Evolutionary conservation across 2,113 vertebrate genomes (phyloP).

Genomic region (Corythaeola cristata): DNA sequence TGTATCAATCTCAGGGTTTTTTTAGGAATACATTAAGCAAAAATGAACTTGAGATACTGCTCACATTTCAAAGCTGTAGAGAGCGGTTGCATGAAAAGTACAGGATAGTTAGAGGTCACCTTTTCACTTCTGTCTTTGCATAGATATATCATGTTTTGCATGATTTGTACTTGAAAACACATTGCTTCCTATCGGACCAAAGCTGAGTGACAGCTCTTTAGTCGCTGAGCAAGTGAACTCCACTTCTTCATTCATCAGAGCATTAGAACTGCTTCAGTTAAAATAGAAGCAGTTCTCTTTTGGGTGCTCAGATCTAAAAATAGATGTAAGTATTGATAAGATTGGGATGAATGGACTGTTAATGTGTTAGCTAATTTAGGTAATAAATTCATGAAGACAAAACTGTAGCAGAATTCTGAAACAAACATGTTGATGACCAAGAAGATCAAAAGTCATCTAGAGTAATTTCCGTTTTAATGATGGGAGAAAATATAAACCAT

Average conservation of each 20-base stretch:
- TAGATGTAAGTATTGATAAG: background rate
- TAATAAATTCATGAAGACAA: background rate
- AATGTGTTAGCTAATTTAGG: fast-evolving
- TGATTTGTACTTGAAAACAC: background rate
- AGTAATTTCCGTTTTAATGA: background rate
- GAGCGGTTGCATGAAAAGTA: background rate
- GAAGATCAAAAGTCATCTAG: background rate
- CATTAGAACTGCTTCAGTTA: background rate
- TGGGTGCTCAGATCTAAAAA: background rate
- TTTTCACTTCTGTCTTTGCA: background rate
- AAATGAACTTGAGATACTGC: background rate
- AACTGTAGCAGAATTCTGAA: background rate
- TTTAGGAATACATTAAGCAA: background rate
- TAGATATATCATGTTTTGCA: background rate
- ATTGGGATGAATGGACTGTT: background rate
- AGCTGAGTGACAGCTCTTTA: background rate
- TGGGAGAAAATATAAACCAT: background rate
- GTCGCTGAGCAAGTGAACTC: background rate
- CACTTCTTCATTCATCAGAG: background rate
- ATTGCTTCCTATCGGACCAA: background rate
- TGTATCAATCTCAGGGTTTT: background rate
- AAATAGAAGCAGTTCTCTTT: background rate
- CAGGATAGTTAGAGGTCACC: background rate
- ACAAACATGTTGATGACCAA: background rate
- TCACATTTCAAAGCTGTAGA: background rate